Base-by-base conservation (phyloP, 2,113 vertebrate genomes). In the Ibidorhyncha struthersii region DNA sequence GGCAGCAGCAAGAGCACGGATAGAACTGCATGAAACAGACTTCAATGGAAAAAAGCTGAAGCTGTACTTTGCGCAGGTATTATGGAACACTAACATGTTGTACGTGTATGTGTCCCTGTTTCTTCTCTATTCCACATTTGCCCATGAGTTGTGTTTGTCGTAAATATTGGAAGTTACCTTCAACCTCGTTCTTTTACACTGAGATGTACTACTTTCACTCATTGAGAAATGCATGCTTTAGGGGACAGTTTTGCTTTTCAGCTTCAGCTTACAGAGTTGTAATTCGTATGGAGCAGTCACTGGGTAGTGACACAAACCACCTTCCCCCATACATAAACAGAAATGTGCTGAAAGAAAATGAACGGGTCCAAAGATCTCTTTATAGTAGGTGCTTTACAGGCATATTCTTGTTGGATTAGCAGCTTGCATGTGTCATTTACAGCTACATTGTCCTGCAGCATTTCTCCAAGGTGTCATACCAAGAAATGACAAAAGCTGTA, bases 1-100 rank as follows among this genome's bases (percentile, higher is more conserved):
- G 96, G 99, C 99, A 0, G 99, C 99, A 3, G 99, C 99, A 2
- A 98, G 99, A 38, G 99, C 99, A 2, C 99, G 99, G 61, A 99
- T 99, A 73, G 99, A 99, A 81, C 99, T 99, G 34, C 99, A 99
- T 1, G 99, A 99, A 69, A 98, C 99, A 0, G 99, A 99, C 86
- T 99, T 99, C 97, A 98, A 97, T 0, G 99, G 99, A 20, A 98
- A 98, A 87, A 99, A 99, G 96, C 98, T 99, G 95, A 99, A 99
- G 94, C 98, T 99, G 23, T 99, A 99, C 97, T 99, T 99, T 47
- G 99, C 99, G 56, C 99, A 99, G 98, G 99, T 99, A 97, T 41
- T 63, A 17, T 1, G 14, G 45, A 22, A 6, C 62, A 7, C 34
- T 13, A 6, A 43, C 20, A 1, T 22, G 30, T 4, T 50, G 47